Evolutionary conservation across 2,888 invertebrate species (phyloP).

Genomic region (Tridacna gigas): DNA sequence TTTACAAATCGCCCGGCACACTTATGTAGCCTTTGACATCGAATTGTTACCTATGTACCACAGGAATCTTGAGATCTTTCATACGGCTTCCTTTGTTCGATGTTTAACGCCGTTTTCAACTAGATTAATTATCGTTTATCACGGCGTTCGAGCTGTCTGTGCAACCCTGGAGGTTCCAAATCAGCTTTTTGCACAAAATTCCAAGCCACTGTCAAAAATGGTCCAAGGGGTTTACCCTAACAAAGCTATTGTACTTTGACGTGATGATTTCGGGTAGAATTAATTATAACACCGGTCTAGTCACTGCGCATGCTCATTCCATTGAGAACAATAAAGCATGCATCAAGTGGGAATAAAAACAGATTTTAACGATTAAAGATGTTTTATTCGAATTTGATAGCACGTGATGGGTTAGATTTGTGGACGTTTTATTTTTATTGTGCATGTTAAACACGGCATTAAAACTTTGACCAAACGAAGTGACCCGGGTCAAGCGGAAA

Average conservation of each 20-base stretch:
- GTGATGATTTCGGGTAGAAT: neutral
- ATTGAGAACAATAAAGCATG: slow-evolving; percentile 21
- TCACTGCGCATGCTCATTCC: slow-evolving; percentile 47
- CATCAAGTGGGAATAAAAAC: slow-evolving; percentile 8
- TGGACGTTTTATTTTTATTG: slow-evolving; percentile 46
- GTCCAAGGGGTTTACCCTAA: too few relatives aligned
- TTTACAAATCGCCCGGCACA: too few relatives aligned
- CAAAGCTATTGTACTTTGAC: neutral
- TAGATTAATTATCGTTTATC: neutral
- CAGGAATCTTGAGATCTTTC: too few relatives aligned
- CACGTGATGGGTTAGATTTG: slow-evolving; percentile 28
- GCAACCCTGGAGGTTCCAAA: neutral
- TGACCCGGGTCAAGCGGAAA: slow-evolving; percentile 53
- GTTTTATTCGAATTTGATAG: slow-evolving; percentile 48
- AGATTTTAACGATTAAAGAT: neutral
- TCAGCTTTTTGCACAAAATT: neutral
- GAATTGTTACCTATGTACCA: too few relatives aligned
- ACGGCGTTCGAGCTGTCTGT: neutral
- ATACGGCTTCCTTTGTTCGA: too few relatives aligned
- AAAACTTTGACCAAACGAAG: slow-evolving; percentile 16
- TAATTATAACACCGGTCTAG: neutral
- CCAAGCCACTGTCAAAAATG: too few relatives aligned
- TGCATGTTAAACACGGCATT: slow-evolving; percentile 36
- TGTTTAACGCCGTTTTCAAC: neutral
- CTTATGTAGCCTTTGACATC: too few relatives aligned